Evolutionary conservation across 1,140 invertebrate genomes (phyloP).

Genomic region (Akabosia matsudoensis): DNA sequence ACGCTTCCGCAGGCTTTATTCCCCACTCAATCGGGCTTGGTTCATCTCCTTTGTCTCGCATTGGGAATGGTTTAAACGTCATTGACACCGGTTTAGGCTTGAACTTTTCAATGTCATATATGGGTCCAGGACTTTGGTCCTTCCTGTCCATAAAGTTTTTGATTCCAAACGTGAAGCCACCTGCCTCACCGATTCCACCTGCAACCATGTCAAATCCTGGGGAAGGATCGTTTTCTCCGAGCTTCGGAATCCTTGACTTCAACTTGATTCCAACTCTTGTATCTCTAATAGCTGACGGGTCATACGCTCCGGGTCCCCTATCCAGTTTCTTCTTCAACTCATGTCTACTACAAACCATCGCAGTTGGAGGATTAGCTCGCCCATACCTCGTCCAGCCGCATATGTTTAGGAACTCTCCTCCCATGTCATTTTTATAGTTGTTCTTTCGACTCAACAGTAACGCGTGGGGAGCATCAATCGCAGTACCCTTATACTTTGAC

Average conservation of each 20-base stretch:
- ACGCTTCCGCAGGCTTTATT: neutral
- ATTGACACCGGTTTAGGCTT: constrained; percentile 27
- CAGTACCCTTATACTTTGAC: neutral
- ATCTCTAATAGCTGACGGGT: neutral
- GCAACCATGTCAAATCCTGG: neutral
- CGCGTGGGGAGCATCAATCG: constrained; percentile 25
- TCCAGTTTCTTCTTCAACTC: neutral
- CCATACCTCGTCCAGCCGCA: constrained; percentile 17
- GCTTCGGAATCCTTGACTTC: neutral
- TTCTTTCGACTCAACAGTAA: neutral
- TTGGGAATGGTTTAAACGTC: constrained; percentile 31
- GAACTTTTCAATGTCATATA: constrained; percentile 1
- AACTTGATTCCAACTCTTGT: neutral
- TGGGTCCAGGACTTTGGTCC: constrained; percentile 20
- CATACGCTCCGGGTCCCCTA: constrained; percentile 30
- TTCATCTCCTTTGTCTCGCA: neutral
- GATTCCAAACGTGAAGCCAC: neutral
- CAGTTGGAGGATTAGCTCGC: constrained; percentile 18
- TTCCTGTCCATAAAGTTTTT: neutral
- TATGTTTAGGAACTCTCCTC: constrained; percentile 12
- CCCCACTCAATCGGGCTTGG: constrained; percentile 24
- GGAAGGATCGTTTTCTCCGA: neutral
- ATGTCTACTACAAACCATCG: constrained; percentile 12
- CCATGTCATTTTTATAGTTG: neutral
- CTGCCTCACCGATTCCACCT: neutral